A percentile compares a stretch with the other conserved stretches of the same genome.
These are phyloP conservation scores for Rhynchopsitta pachyrhyncha DNA, from an alignment of 2,113 vertebrate genomes.

Conservation along the genomic window DNA sequence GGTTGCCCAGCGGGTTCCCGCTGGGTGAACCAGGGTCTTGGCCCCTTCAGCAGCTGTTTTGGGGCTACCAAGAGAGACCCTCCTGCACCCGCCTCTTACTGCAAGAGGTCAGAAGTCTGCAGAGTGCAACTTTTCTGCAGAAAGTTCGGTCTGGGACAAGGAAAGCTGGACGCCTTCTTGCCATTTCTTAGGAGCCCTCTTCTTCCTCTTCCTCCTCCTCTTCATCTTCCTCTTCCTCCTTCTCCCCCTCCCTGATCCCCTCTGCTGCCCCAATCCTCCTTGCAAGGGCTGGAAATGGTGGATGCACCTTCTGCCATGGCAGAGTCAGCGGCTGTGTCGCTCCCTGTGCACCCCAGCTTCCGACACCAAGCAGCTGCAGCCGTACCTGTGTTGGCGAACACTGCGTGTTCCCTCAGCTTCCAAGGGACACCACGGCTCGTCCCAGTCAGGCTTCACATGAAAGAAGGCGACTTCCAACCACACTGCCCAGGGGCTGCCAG, in stretches of 20 bases:
- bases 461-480: constrained; percentile 10
- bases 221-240: background rate
- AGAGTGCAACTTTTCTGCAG: constrained; percentile 18
- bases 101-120: constrained; percentile 31
- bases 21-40: background rate
- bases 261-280: fast-evolving
- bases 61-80: background rate
- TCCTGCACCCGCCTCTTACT: constrained; percentile 34
- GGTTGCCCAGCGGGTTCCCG: background rate
- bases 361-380: constrained; percentile 53
- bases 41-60: constrained; percentile 58
- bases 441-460: constrained; percentile 45
- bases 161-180: constrained; percentile 50
- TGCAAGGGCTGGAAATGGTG: background rate
- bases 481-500: background rate
- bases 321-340: background rate
- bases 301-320: background rate
- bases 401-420: constrained; percentile 23
- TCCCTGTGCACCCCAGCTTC: background rate
- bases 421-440: constrained; percentile 59
- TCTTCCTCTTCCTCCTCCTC: background rate
- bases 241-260: background rate
- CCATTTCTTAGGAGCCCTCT: background rate
- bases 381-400: constrained; percentile 60
- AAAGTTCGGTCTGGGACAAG: constrained; percentile 45